Evolutionary conservation across 1,140 invertebrate species (phyloP).

Genomic region (Magallana angulata): DNA sequence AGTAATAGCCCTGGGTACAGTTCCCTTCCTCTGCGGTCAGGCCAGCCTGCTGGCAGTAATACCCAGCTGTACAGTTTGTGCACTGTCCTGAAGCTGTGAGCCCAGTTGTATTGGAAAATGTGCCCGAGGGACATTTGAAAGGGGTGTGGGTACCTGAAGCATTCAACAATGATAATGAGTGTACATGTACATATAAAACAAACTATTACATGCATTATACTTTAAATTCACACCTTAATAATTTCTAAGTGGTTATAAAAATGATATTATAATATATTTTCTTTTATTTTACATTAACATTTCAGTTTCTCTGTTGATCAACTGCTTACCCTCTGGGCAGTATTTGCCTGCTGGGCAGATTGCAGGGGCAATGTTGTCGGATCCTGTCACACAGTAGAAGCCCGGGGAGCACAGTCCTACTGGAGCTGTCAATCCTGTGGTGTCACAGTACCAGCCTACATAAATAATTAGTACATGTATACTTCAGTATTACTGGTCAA

Average conservation of each 20-base stretch:
- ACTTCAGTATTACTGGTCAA: too few relatives aligned
- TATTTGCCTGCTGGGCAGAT: conserved; percentile 75
- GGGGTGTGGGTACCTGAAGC: conserved; percentile 74
- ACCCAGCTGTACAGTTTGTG: conserved; percentile 74
- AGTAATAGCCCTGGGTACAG: conserved; percentile 76
- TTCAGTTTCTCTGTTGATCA: not conserved
- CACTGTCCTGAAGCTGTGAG: conserved; percentile 66
- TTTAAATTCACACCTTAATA: too few relatives aligned
- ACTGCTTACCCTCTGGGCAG: conserved; percentile 68
- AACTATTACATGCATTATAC: not conserved
- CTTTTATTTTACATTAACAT: too few relatives aligned
- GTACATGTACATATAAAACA: not conserved
- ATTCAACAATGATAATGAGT: not conserved
- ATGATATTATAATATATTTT: too few relatives aligned
- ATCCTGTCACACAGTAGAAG: conserved; percentile 74
- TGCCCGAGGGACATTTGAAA: conserved; percentile 71
- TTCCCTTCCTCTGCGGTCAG: conserved; percentile 70
- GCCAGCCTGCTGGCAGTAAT: conserved; percentile 72
- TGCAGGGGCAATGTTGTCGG: conserved; percentile 60
- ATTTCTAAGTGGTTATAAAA: too few relatives aligned
- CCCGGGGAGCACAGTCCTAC: conserved; percentile 70
- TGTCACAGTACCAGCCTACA: conserved; percentile 75
- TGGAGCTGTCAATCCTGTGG: conserved; percentile 66
- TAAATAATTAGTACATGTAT: not conserved
- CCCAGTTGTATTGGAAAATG: conserved; percentile 73